Evolutionary conservation across 2,113 vertebrate genomes (phyloP).

Genomic region (Pteropus alecto): DNA sequence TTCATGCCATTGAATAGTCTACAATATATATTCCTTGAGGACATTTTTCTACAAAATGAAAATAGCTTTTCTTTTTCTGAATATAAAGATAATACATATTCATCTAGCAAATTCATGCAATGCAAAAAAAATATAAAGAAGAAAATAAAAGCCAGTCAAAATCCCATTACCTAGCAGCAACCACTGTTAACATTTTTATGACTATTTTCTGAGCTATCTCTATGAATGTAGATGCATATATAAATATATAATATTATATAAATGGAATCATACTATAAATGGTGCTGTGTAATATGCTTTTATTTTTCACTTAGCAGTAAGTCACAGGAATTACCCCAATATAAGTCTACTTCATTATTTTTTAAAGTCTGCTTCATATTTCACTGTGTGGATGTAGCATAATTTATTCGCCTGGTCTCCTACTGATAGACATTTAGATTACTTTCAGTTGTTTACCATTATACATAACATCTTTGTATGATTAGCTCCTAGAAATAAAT

Average conservation of each 20-base stretch:
- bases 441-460: neutral
- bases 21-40: constrained; percentile 34
- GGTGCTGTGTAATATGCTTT: neutral
- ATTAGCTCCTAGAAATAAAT: neutral
- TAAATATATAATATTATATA: constrained; percentile 8
- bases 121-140: constrained; percentile 36
- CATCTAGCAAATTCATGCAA: constrained; percentile 35
- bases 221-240: neutral
- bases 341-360: neutral
- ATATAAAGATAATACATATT: constrained; percentile 52
- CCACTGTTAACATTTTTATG: constrained; percentile 9
- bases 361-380: neutral
- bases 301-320: constrained; percentile 1
- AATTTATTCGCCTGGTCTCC: neutral
- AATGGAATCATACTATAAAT: constrained; percentile 6
- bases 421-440: constrained; percentile 4
- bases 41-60: constrained; percentile 38
- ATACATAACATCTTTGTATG: neutral
- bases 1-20: neutral
- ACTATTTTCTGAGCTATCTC: constrained; percentile 7
- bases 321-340: neutral
- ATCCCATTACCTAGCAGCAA: neutral
- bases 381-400: neutral
- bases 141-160: constrained; percentile 25
- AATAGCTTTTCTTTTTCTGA: constrained; percentile 48